phyloP scores from a whole-genome alignment of 1,140 invertebrate genomes.

The Euura saliciscinereae region DNA sequence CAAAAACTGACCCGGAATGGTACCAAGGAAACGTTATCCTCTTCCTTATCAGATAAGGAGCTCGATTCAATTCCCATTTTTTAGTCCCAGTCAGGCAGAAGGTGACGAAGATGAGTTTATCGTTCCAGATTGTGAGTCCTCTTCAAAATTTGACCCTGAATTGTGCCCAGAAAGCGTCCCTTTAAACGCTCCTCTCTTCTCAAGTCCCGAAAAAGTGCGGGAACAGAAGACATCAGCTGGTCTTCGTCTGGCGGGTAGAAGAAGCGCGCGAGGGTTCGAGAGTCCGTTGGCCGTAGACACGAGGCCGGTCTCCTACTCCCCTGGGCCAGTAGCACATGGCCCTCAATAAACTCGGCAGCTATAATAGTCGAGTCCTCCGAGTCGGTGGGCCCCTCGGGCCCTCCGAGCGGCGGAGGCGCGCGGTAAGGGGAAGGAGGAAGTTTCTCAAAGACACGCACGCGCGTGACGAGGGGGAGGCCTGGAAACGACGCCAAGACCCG shows the following conservation, averaged over 20 bases:
- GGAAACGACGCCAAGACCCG: constrained; percentile 26
- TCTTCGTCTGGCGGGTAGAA: constrained; percentile 32
- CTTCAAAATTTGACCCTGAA: too few relatives aligned
- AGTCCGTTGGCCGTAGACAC: constrained; percentile 27
- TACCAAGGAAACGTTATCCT: too few relatives aligned
- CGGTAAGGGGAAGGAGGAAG: constrained; percentile 23
- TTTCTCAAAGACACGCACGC: constrained; percentile 35
- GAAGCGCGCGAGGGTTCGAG: constrained; percentile 30
- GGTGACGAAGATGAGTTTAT: too few relatives aligned
- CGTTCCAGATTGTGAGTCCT: too few relatives aligned
- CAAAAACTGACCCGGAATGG: too few relatives aligned
- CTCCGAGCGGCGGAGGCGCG: background rate
- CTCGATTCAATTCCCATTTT: too few relatives aligned
- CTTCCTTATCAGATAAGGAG: too few relatives aligned
- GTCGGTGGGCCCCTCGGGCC: background rate
- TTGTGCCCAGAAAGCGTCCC: too few relatives aligned
- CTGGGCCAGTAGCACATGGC: constrained; percentile 33
- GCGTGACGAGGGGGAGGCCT: constrained; percentile 28
- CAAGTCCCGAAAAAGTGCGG: too few relatives aligned
- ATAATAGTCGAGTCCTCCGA: background rate
- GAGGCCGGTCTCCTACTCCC: constrained; percentile 26
- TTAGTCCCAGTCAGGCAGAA: too few relatives aligned
- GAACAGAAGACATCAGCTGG: constrained; percentile 32
- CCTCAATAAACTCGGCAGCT: constrained; percentile 20
- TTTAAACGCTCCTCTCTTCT: too few relatives aligned